These are phyloP conservation scores for Rutilus rutilus DNA, from an alignment of 2,113 vertebrate genomes.

Conservation along the genomic window DNA sequence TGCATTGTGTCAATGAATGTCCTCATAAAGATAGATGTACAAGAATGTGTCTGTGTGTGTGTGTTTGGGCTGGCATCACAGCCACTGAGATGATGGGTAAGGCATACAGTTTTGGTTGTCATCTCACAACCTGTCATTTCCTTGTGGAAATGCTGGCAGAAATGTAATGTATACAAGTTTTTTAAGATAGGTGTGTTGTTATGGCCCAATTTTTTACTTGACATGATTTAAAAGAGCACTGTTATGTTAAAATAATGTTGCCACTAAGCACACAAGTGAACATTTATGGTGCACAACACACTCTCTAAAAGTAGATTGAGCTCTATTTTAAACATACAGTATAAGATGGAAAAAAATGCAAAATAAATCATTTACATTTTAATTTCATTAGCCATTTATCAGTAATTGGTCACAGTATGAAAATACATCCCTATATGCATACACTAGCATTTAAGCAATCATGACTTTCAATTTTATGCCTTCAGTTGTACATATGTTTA, in stretches of 20 bases:
- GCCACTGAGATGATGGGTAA: constrained; percentile 6
- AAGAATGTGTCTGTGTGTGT: not conserved
- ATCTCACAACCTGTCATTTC: not conserved
- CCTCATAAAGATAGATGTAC: no score
- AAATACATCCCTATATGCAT: not conserved
- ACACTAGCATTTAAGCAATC: not conserved
- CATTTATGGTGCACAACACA: not conserved
- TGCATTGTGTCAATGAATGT: no score
- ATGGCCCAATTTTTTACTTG: not conserved
- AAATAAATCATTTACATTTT: not conserved
- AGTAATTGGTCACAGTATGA: not conserved
- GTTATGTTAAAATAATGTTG: not conserved
- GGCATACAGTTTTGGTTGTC: not conserved
- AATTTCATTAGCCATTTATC: not conserved
- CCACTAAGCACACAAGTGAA: not conserved
- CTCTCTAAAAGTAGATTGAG: not conserved
- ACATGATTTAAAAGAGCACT: constrained; percentile 1
- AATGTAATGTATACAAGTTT: not conserved
- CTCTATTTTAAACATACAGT: not conserved
- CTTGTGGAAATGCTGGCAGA: constrained; percentile 1
- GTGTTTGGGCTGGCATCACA: not conserved
- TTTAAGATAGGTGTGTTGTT: not conserved
- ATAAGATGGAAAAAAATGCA: not conserved
- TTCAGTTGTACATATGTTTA: not conserved
- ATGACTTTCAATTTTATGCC: not conserved